Percentiles rank a stretch among this genome's conserved stretches.
phyloP scores from a whole-genome alignment of 2,113 vertebrate species.

The Neogobius melanostomus region DNA sequence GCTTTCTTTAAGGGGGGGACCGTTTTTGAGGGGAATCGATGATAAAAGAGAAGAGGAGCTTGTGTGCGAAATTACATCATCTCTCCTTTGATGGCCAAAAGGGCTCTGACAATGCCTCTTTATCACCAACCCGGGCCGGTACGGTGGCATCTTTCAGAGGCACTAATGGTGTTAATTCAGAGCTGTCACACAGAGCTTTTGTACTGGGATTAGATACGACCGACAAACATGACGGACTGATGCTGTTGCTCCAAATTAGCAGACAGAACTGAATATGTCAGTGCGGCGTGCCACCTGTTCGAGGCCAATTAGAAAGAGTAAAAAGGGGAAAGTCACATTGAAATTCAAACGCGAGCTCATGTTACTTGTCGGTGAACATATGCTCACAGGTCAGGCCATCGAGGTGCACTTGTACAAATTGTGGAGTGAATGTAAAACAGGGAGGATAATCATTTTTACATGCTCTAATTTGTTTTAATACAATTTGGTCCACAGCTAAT shows the following conservation, averaged over 20 bases:
- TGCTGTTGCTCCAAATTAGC: not conserved
- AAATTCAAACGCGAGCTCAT: constrained; percentile 37
- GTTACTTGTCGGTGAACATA: constrained; percentile 50
- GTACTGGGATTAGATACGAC: constrained; percentile 18
- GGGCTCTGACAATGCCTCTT: constrained; percentile 64
- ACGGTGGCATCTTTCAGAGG: constrained; percentile 49
- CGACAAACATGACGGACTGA: not conserved
- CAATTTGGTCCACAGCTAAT: not conserved
- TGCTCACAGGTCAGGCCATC: constrained; percentile 14
- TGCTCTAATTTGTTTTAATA: constrained; percentile 8
- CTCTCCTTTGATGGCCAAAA: constrained; percentile 61
- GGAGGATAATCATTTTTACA: not conserved
- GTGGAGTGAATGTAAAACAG: constrained; percentile 19
- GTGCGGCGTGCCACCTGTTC: not conserved
- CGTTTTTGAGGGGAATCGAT: constrained; percentile 38
- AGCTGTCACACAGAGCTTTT: constrained; percentile 29
- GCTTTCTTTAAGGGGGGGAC: constrained; percentile 37
- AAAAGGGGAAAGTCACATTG: constrained; percentile 27
- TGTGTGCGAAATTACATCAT: constrained; percentile 64
- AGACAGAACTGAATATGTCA: not conserved
- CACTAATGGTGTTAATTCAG: constrained; percentile 37
- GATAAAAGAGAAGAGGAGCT: constrained; percentile 26
- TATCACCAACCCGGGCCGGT: constrained; percentile 40
- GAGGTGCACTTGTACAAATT: constrained; percentile 18
- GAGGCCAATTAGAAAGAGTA: not conserved